Evolutionary conservation across 2,797 vertebrate genomes (phyloP), one percentile per base, ranked within the genome.

Genomic region (Strix occidentalis): DNA sequence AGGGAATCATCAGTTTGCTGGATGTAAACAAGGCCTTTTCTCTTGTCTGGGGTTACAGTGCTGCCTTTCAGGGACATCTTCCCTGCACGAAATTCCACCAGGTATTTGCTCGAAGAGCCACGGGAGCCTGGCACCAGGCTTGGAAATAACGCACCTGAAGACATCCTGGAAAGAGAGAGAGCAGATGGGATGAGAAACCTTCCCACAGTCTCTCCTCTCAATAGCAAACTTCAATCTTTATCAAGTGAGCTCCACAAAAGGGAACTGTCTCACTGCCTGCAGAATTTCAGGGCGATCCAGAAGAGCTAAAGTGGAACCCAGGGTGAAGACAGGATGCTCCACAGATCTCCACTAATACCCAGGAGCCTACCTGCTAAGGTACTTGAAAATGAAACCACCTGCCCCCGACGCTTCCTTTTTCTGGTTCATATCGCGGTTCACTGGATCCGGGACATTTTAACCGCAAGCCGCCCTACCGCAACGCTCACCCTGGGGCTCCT

Each of bases 1-100:
- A 99, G 98, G 35, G 99, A 99, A 96, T 99, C 99, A 1, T 99
- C 99, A 0, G 99, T 99, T 94, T 99, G 99, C 97, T 99, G 99
- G 96, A 99, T 98, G 97, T 99, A 99, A 71, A 99, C 99, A 1
- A 97, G 98, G 61, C 99, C 99, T 97, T 99, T 99, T 87, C 99
- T 98, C 83, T 99, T 99, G 95, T 99, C 99, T 0, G 99, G 99
- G 16, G 99, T 99, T 77, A 99, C 99, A 0, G 99, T 99, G 61
- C 99, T 99, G 35, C 99, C 99, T 94, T 99, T 99, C 87, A 99
- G 72, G 21, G 98, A 98, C 99, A 99, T 99, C 94, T 99, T 99
- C 37, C 99, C 99, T 4, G 99, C 99, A 16, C 99, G 98, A 66
- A 99, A 99, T 97, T 99, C 99, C 78, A 99, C 99, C 94, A 99